phyloP scores from a whole-genome alignment of 2,888 invertebrate species.

The Quadroppia sp. region DNA sequence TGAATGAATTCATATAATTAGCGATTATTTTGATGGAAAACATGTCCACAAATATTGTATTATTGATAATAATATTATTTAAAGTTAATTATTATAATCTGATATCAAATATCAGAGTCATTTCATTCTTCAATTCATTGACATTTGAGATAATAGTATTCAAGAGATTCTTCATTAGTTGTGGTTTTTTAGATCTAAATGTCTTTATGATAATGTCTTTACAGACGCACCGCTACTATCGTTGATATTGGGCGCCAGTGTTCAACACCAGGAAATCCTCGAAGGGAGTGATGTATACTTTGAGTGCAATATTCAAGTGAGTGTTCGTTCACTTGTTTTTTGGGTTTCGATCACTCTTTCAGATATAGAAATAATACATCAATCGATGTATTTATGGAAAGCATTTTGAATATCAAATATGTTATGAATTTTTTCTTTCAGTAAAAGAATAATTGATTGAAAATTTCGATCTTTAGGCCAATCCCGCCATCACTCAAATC shows the following conservation, averaged over 20 bases:
- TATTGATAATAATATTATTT: not conserved
- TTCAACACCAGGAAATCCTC: slow-evolving; percentile 79
- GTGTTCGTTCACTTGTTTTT: slow-evolving; percentile 6
- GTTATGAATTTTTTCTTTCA: too few species aligned
- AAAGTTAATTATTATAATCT: not conserved
- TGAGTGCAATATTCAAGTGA: slow-evolving; percentile 74
- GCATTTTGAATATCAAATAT: not conserved
- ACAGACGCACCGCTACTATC: slow-evolving; percentile 79
- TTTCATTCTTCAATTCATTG: too few species aligned
- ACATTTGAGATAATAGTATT: too few species aligned
- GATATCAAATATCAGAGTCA: not conserved
- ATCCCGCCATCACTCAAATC: slow-evolving; percentile 43
- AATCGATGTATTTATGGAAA: not conserved
- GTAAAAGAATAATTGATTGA: not conserved
- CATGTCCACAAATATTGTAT: not conserved
- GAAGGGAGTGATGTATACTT: slow-evolving; percentile 89
- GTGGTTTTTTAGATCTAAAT: not conserved
- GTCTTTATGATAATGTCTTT: slow-evolving; percentile 44
- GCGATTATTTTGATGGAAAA: not conserved
- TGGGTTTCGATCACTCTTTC: not conserved
- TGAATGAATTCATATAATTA: not conserved
- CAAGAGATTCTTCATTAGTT: not conserved
- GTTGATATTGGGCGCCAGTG: slow-evolving; percentile 72
- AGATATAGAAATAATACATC: not conserved
- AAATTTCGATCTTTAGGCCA: slow-evolving; percentile 35